Conservation (phyloP, 2,888 invertebrate species). For the Allacma fusca region DNA sequence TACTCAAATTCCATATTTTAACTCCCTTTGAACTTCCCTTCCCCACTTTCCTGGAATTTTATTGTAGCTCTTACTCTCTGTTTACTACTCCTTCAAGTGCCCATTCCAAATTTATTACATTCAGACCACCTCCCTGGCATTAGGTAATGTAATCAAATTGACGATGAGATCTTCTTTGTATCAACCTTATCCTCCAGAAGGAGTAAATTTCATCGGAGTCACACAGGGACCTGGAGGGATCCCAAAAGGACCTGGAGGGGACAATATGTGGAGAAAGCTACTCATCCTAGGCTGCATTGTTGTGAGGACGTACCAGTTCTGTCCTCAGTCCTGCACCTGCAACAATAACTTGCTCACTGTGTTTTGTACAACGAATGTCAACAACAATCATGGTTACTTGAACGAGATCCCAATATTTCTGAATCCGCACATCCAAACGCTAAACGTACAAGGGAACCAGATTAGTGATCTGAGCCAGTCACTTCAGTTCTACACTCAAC, state of each 20-base stretch:
- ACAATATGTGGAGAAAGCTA: conserved; percentile 25
- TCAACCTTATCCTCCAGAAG: not conserved
- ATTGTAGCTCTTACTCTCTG: not conserved
- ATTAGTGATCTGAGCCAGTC: conserved; percentile 26
- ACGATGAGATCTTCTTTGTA: not conserved
- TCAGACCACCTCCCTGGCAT: not conserved
- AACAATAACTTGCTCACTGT: conserved; percentile 37
- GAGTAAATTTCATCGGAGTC: not conserved
- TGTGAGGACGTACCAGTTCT: conserved; percentile 35
- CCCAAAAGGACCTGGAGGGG: not conserved
- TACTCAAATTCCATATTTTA: conserved; percentile 2
- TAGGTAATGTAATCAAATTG: conserved; percentile 1
- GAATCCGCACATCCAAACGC: conserved; percentile 39
- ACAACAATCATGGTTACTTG: conserved; percentile 24
- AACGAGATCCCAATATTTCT: conserved; percentile 41
- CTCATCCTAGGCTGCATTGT: conserved; percentile 36
- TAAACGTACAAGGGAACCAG: conserved; percentile 36
- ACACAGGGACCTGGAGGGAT: not conserved
- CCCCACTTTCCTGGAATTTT: not conserved
- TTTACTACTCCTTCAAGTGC: not conserved
- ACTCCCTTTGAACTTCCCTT: not conserved
- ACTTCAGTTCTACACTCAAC: conserved; percentile 39
- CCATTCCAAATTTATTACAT: conserved; percentile 1
- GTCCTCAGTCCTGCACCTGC: conserved; percentile 37
- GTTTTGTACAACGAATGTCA: conserved; percentile 18